Evolutionary conservation across 23 tunicate species (phyloP).

Genomic region (Trididemnum clinides): DNA sequence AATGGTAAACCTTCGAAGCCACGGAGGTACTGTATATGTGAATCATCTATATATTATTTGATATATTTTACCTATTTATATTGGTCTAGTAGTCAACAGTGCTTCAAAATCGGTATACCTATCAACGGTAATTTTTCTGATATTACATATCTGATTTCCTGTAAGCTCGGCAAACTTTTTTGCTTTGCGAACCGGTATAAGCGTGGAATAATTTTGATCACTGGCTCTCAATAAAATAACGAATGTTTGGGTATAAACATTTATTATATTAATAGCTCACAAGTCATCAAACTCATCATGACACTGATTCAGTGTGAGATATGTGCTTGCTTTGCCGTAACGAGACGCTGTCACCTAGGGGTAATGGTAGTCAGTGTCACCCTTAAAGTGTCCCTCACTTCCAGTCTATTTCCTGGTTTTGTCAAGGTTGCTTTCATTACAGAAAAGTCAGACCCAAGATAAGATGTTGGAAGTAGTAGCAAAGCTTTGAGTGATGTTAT

Average conservation of each 20-base stretch:
- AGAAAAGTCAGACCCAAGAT: neutral
- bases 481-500: constrained; percentile 28
- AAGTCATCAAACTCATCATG: neutral
- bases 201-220: neutral
- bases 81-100: no score
- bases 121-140: no score
- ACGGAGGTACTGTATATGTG: no score
- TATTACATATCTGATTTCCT: no score
- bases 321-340: neutral
- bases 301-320: neutral
- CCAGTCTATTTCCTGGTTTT: no score
- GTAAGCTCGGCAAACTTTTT: neutral
- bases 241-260: neutral
- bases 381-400: neutral
- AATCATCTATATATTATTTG: no score
- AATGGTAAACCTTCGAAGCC: no score
- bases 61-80: no score
- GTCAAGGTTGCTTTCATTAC: constrained; percentile 22
- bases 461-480: constrained; percentile 5
- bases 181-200: neutral
- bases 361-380: neutral
- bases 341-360: neutral
- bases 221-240: neutral
- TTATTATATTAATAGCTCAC: no score
- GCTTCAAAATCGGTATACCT: no score